Evolutionary conservation across 2,113 vertebrate genomes (phyloP).

Genomic region (Caranx melampygus): DNA sequence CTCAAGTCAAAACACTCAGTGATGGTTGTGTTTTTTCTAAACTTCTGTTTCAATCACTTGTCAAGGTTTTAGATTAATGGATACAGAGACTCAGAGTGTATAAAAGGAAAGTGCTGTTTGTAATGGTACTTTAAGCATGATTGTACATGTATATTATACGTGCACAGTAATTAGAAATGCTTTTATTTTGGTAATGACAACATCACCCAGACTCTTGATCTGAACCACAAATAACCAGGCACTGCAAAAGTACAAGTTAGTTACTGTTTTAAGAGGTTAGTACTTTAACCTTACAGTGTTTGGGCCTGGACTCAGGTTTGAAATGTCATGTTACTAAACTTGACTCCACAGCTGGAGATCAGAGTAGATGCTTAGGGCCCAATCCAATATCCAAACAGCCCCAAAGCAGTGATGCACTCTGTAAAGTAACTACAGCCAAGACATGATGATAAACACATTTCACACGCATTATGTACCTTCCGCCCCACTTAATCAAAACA

Average conservation of each 20-base stretch:
- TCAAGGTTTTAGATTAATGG: slow-evolving; percentile 26
- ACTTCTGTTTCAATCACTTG: slow-evolving; percentile 28
- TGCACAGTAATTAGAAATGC: not conserved
- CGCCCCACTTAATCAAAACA: no score
- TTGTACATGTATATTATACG: not conserved
- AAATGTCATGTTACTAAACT: not conserved
- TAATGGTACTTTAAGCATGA: slow-evolving; percentile 5
- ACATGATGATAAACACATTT: no score
- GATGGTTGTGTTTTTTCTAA: slow-evolving; percentile 16
- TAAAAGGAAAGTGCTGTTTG: not conserved
- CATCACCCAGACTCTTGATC: not conserved
- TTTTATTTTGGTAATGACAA: not conserved
- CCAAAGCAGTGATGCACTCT: not conserved
- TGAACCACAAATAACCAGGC: not conserved
- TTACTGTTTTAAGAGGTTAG: not conserved
- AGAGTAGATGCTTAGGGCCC: not conserved
- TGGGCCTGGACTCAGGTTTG: not conserved
- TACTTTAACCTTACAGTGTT: not conserved
- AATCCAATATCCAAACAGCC: not conserved
- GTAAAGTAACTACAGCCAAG: no score
- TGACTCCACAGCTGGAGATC: not conserved
- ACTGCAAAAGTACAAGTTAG: not conserved
- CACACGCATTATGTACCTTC: no score
- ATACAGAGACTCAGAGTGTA: not conserved
- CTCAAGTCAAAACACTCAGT: not conserved